A percentile compares a stretch with the other conserved stretches of the same genome.
phyloP scores from a whole-genome alignment of 2,888 invertebrate genomes.

The Loripinus fragilis region DNA sequence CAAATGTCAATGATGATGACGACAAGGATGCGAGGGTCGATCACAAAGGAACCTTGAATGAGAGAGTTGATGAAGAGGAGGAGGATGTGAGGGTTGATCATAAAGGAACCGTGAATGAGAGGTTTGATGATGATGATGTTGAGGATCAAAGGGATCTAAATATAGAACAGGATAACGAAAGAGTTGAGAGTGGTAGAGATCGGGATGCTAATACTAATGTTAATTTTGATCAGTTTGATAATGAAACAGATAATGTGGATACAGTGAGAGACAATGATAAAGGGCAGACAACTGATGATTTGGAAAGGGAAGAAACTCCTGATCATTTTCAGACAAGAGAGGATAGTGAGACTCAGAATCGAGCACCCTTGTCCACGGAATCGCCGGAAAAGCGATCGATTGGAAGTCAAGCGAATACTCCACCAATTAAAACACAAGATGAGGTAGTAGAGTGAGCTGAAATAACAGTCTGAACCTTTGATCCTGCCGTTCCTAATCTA shows the following conservation, averaged over 20 bases:
- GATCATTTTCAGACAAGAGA: conserved; percentile 28
- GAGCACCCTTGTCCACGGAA: conserved; percentile 30
- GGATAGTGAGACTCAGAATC: conserved; percentile 21
- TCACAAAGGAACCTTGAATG: neutral
- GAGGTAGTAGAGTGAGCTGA: neutral
- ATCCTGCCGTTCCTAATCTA: neutral
- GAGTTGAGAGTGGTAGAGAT: conserved; percentile 6
- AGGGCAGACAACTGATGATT: conserved; percentile 13
- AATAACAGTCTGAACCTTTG: conserved; percentile 7
- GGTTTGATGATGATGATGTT: neutral
- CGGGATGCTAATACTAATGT: neutral
- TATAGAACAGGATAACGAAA: conserved; percentile 22
- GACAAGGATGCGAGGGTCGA: neutral
- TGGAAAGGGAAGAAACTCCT: conserved; percentile 27
- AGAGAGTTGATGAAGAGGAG: neutral
- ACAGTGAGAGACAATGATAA: conserved; percentile 21
- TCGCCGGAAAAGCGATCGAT: conserved; percentile 25
- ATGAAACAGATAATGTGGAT: neutral
- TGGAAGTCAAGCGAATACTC: conserved; percentile 9
- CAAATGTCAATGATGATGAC: neutral
- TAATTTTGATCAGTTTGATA: neutral
- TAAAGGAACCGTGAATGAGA: neutral
- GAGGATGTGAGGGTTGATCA: neutral
- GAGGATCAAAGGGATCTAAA: neutral
- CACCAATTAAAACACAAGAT: neutral